Conservation (phyloP, 2,113 vertebrate species). For the Macrotus californicus region DNA sequence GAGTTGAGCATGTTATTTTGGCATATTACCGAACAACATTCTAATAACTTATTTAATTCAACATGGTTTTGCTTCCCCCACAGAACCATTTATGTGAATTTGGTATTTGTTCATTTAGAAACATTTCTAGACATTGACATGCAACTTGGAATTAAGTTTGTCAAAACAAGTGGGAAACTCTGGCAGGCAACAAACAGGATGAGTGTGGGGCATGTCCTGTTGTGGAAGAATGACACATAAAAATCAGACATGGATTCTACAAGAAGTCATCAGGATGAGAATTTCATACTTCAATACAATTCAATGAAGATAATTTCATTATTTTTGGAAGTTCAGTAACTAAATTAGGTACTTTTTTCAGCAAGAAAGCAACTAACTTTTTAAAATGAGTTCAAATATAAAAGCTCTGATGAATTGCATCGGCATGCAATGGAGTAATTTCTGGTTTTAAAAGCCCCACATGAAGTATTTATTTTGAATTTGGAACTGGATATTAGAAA, state of each 20-base stretch:
- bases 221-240: constrained; percentile 61
- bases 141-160: constrained; percentile 31
- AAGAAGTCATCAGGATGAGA: background rate
- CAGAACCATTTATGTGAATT: background rate
- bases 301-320: constrained; percentile 57
- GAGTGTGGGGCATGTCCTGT: background rate
- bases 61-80: background rate
- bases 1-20: background rate
- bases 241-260: background rate
- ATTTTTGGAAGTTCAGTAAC: constrained; percentile 63
- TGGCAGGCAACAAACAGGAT: background rate
- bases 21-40: constrained; percentile 31
- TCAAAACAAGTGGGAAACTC: constrained; percentile 38
- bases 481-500: background rate
- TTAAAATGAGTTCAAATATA: background rate
- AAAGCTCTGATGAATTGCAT: background rate
- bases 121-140: constrained; percentile 55
- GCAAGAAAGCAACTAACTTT: background rate
- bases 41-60: constrained; percentile 28
- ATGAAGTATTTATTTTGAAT: background rate
- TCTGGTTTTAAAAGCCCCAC: background rate
- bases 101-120: constrained; percentile 47
- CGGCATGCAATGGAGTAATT: background rate
- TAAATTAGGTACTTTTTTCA: constrained; percentile 69
- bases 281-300: constrained; percentile 54